Evolutionary conservation across 2,113 vertebrate genomes (phyloP).

Genomic region (Apodemus sylvaticus): DNA sequence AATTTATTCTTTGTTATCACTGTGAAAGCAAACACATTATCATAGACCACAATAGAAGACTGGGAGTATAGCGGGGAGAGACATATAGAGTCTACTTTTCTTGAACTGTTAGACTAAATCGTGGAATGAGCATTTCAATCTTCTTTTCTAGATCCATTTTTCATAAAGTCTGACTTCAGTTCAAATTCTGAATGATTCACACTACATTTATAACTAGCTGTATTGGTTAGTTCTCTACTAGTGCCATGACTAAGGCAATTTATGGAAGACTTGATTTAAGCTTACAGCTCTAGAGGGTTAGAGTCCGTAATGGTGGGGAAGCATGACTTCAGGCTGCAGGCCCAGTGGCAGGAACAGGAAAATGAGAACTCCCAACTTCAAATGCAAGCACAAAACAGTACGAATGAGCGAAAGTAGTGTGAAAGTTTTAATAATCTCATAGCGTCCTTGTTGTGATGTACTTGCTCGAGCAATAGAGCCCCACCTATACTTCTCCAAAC

Average conservation of each 20-base stretch:
- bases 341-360: not conserved
- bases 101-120: not conserved
- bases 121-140: not conserved
- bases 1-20: not conserved
- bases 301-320: too few species aligned
- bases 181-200: not conserved
- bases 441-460: not conserved
- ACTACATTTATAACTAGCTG: not conserved
- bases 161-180: not conserved
- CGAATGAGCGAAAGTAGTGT: not conserved
- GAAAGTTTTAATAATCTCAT: not conserved
- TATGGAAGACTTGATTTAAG: not conserved
- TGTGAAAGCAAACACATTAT: not conserved
- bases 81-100: too few species aligned
- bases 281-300: not conserved
- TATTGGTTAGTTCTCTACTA: not conserved
- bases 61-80: accelerated
- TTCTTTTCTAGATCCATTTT: not conserved
- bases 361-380: not conserved
- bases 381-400: not conserved
- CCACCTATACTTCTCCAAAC: not conserved
- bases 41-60: not conserved
- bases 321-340: not conserved
- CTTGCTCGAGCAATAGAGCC: not conserved
- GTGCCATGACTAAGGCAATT: not conserved